Conservation (phyloP, 2,888 invertebrate species). For the Mesorhabditis spiculigera region DNA sequence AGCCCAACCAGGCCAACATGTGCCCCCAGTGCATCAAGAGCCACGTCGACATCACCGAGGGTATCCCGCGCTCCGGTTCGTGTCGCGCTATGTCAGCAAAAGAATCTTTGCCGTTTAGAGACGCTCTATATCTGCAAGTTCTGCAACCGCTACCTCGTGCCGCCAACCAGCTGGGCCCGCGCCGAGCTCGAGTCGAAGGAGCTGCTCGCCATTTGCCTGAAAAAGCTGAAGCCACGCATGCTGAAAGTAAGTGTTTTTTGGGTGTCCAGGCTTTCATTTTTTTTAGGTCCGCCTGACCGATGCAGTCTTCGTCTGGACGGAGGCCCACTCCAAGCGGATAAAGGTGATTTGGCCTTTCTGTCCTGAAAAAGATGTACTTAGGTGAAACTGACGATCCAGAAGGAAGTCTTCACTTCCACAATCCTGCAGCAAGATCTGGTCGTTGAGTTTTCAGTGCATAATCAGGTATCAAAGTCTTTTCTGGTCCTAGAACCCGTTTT, state of each 20-base stretch:
- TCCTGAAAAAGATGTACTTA: too few relatives aligned
- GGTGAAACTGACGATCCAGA: slow-evolving; percentile 83
- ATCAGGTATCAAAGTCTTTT: slow-evolving; percentile 63
- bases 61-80: slow-evolving; percentile 79
- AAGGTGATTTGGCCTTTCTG: slow-evolving; percentile 64
- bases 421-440: slow-evolving; percentile 83
- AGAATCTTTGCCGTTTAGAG: slow-evolving; percentile 23
- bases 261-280: neutral
- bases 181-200: slow-evolving; percentile 64
- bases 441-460: slow-evolving; percentile 83
- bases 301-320: slow-evolving; percentile 97
- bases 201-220: slow-evolving; percentile 74
- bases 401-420: slow-evolving; percentile 83
- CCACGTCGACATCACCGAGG: slow-evolving; percentile 89
- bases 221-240: slow-evolving; percentile 70
- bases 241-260: slow-evolving; percentile 28
- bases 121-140: slow-evolving; percentile 62
- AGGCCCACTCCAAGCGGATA: slow-evolving; percentile 93
- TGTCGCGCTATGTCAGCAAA: slow-evolving; percentile 12
- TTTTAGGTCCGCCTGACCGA: slow-evolving; percentile 78
- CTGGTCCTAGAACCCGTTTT: slow-evolving; percentile 10
- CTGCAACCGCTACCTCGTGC: slow-evolving; percentile 74
- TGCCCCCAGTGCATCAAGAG: slow-evolving; percentile 88
- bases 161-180: slow-evolving; percentile 79
- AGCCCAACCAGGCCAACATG: slow-evolving; percentile 94